These are phyloP conservation scores for Drosophila grimshawi DNA, from an alignment of 1,140 invertebrate species.

Conservation along the genomic window DNA sequence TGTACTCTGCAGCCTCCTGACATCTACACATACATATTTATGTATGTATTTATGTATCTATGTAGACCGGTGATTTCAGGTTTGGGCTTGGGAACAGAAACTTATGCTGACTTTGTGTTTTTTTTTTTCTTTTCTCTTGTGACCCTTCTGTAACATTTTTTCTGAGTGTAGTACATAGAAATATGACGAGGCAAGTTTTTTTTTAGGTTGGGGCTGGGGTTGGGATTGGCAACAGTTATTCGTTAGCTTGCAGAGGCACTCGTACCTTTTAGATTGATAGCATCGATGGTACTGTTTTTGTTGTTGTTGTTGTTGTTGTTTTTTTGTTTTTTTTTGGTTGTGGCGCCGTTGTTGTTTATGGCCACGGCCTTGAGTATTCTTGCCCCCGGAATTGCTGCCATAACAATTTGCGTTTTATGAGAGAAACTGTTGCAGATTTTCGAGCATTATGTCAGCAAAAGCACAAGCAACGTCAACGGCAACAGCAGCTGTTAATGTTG, in stretches of 20 bases:
- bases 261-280: slow-evolving; percentile 16
- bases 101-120: too few species aligned
- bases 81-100: too few species aligned
- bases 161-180: background rate
- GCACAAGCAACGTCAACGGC: background rate
- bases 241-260: background rate
- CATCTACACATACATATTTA: too few species aligned
- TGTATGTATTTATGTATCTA: too few species aligned
- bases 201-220: background rate
- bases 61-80: too few species aligned
- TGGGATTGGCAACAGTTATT: background rate
- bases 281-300: background rate
- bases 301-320: background rate
- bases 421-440: slow-evolving; percentile 54
- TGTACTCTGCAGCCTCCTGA: too few species aligned
- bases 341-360: slow-evolving; percentile 40
- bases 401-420: slow-evolving; percentile 68
- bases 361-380: slow-evolving; percentile 39
- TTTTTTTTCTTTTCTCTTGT: too few species aligned
- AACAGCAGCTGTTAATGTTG: slow-evolving; percentile 18
- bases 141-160: too few species aligned
- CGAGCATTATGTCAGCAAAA: background rate
- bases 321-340: background rate
- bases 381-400: slow-evolving; percentile 26
- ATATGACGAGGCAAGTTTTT: background rate